Evolutionary conservation across 2,888 invertebrate species (phyloP), one percentile per base, ranked within the genome.

Genomic region (Anagyrus pseudococci): DNA sequence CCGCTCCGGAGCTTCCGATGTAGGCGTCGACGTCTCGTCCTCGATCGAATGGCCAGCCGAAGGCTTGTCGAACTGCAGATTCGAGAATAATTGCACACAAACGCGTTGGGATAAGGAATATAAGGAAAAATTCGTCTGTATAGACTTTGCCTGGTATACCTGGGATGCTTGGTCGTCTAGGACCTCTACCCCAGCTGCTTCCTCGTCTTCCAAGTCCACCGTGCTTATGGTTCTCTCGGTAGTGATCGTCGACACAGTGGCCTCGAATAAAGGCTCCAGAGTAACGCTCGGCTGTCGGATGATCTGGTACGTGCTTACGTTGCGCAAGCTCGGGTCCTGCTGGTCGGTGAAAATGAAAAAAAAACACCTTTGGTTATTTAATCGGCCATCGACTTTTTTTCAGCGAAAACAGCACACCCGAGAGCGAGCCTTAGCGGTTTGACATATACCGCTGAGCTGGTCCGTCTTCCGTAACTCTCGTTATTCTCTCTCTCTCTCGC

Each of bases 151-250:
- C n/a, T n/a, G n/a, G 10, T 10, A 23, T 41, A 63, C 63, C 25
- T 50, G 48, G 0, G 44, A 1, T 2, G 7, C 8, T 29, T 22
- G 25, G 15, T 43, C 52, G 7, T 60, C 52, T 17, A 49, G 48
- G 4, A 23, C 19, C 4, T 53, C 46, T 2, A n/a, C 4, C 2
- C 1, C 53, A 22, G 41, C 19, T 23, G 13, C 52, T 37, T 22
- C 1, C 22, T 10, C 22, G 8, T 7, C 17, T 2, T 53, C 19
- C 2, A 13, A 22, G 17, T 25, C 13, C 20, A 25, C 41, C 4
- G 41, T 44, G 29, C 49, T 61, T n/a, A 55, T 13, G 2, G 29
- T 22, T 2, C 50, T 10, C 19, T 65, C 64, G 46, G 61, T 61
- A 40, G 64, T 61, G 29, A 49, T 54, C 25, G 49, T 46, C 13